Evolutionary conservation across 1,140 invertebrate species (phyloP).

Genomic region (Anoplolepis gracilipes): DNA sequence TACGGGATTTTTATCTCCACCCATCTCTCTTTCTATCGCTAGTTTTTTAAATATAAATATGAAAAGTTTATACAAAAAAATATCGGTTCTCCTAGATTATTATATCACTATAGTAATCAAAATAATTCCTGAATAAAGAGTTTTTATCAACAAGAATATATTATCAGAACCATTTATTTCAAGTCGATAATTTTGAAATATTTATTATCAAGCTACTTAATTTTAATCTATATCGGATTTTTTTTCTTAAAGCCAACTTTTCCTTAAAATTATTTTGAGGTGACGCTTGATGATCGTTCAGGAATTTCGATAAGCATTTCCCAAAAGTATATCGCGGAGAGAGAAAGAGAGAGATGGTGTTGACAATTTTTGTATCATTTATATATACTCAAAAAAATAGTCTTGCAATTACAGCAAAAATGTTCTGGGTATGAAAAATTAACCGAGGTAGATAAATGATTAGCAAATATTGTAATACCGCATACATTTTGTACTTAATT

Average conservation of each 20-base stretch:
- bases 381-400: too few species aligned
- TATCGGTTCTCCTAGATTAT: background rate
- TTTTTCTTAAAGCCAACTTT: background rate
- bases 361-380: background rate
- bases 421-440: too few species aligned
- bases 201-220: background rate
- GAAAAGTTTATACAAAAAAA: background rate
- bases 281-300: background rate
- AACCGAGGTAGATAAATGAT: too few species aligned
- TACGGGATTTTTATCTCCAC: background rate
- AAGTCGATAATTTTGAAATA: background rate
- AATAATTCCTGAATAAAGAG: background rate
- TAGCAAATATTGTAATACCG: too few species aligned
- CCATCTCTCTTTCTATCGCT: background rate
- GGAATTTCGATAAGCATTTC: background rate
- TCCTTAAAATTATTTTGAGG: background rate
- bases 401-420: too few species aligned
- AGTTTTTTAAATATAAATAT: background rate
- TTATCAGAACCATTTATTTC: background rate
- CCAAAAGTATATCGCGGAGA: background rate
- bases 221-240: background rate
- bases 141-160: conserved; percentile 2
- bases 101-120: background rate
- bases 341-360: too few species aligned
- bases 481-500: too few species aligned